Percentiles rank a stretch among this genome's conserved stretches.
These are phyloP conservation scores for Drosophila subsilvestris DNA, from an alignment of 2,888 invertebrate species.

Conservation along the genomic window DNA sequence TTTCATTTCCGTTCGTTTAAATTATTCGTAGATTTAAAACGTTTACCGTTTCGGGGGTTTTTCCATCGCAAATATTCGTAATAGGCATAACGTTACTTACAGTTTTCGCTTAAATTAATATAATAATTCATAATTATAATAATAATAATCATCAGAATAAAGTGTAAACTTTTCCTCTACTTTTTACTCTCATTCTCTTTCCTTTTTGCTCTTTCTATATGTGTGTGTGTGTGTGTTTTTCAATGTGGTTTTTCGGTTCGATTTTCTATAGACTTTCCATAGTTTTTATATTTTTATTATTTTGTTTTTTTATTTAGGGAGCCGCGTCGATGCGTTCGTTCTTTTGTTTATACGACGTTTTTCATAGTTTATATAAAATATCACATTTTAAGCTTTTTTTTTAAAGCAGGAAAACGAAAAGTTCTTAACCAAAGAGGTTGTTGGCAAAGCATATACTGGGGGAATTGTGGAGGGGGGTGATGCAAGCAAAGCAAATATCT, in stretches of 20 bases:
- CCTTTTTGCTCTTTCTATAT: slow-evolving; percentile 16
- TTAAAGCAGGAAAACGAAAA: slow-evolving; percentile 34
- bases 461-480: slow-evolving; percentile 9
- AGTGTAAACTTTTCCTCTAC: slow-evolving; percentile 49
- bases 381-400: slow-evolving; percentile 84
- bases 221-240: slow-evolving; percentile 27
- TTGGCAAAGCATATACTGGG: slow-evolving; percentile 20
- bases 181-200: slow-evolving; percentile 2
- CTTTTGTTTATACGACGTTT: slow-evolving; percentile 30
- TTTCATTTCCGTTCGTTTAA: slow-evolving; percentile 31
- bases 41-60: slow-evolving; percentile 32
- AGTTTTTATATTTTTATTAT: slow-evolving; percentile 1
- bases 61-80: slow-evolving; percentile 59
- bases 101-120: slow-evolving; percentile 73
- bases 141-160: slow-evolving; percentile 69
- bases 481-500: slow-evolving; percentile 40
- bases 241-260: slow-evolving; percentile 13
- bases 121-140: slow-evolving; percentile 55
- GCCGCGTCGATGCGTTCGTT: slow-evolving; percentile 33
- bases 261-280: slow-evolving; percentile 17
- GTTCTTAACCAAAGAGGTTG: slow-evolving; percentile 33
- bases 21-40: slow-evolving; percentile 65
- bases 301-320: slow-evolving; percentile 14
- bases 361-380: slow-evolving; percentile 84
- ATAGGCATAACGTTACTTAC: slow-evolving; percentile 78